phyloP scores from a whole-genome alignment of 2,797 vertebrate species.

The Crocodylus rhombifer region DNA sequence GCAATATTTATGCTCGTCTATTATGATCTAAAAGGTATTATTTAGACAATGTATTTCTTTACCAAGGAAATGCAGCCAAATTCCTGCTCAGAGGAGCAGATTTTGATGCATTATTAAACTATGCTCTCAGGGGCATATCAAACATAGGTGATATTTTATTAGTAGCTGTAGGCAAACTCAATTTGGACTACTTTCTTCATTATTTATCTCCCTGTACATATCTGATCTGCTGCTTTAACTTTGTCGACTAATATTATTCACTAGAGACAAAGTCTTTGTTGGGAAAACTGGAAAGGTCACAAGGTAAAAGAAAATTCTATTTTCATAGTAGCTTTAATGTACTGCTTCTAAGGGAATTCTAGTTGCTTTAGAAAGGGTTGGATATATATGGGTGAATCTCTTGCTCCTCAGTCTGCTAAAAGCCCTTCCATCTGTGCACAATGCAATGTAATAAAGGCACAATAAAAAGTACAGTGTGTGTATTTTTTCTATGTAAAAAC shows the following conservation, averaged over 20 bases:
- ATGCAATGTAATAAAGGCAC: conserved; percentile 59
- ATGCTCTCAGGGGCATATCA: neutral
- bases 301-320: conserved; percentile 49
- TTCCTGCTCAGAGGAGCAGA: neutral
- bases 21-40: conserved; percentile 12
- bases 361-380: conserved; percentile 43
- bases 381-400: conserved; percentile 25
- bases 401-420: conserved; percentile 39
- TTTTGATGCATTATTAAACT: conserved; percentile 37
- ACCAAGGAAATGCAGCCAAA: neutral
- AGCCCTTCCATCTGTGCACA: conserved; percentile 47
- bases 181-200: conserved; percentile 13
- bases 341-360: conserved; percentile 53
- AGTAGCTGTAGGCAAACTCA: conserved; percentile 13
- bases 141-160: conserved; percentile 53
- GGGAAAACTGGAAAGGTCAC: conserved; percentile 49
- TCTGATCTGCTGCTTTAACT: conserved; percentile 25
- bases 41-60: conserved; percentile 33
- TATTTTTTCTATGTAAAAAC: neutral
- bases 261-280: conserved; percentile 16
- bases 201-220: conserved; percentile 19
- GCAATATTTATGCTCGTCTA: neutral
- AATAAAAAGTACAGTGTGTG: conserved; percentile 41
- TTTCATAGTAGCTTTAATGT: conserved; percentile 44
- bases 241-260: conserved; percentile 50